These are phyloP conservation scores for Perizoma flavofasciatum DNA, from an alignment of 2,888 invertebrate species.

Conservation along the genomic window DNA sequence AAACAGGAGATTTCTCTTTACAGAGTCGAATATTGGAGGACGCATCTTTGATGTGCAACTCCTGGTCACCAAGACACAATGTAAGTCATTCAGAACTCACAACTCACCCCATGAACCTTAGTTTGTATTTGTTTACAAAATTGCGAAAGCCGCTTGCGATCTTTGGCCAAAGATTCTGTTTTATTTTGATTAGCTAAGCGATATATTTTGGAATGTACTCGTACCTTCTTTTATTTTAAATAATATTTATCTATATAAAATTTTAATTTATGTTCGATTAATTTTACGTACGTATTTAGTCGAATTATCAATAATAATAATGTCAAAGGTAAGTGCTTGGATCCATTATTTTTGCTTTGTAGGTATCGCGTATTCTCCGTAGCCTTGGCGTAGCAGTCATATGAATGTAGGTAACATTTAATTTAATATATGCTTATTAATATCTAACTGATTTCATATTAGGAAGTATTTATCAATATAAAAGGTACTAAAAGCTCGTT, in stretches of 20 bases:
- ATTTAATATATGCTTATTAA: not conserved
- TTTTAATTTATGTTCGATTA: not conserved
- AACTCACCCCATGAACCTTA: not conserved
- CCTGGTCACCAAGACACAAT: slow-evolving; percentile 95
- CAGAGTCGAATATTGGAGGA: slow-evolving; percentile 96
- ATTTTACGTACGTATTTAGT: not conserved
- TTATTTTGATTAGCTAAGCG: slow-evolving; percentile 20
- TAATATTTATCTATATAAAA: too few relatives aligned
- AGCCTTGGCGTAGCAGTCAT: slow-evolving; percentile 23
- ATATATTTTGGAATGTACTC: slow-evolving; percentile 5
- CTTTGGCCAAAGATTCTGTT: slow-evolving; percentile 73
- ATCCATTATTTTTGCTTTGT: slow-evolving; percentile 18
- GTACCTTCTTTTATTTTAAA: not conserved
- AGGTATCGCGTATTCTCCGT: slow-evolving; percentile 19
- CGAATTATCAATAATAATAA: too few relatives aligned
- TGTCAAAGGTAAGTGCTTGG: slow-evolving; percentile 23
- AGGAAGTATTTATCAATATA: too few relatives aligned
- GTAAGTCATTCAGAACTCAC: slow-evolving; percentile 84
- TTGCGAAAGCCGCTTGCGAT: slow-evolving; percentile 63
- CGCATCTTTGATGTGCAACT: slow-evolving; percentile 95
- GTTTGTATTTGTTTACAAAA: slow-evolving; percentile 36
- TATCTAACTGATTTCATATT: not conserved
- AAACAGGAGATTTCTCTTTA: slow-evolving; percentile 74
- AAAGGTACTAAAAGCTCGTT: too few relatives aligned
- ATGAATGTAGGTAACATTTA: slow-evolving; percentile 14